A percentile compares a stretch with the other conserved stretches of the same genome.
These are phyloP conservation scores for Plotosus lineatus DNA, from an alignment of 2,113 vertebrate genomes.

Conservation along the genomic window DNA sequence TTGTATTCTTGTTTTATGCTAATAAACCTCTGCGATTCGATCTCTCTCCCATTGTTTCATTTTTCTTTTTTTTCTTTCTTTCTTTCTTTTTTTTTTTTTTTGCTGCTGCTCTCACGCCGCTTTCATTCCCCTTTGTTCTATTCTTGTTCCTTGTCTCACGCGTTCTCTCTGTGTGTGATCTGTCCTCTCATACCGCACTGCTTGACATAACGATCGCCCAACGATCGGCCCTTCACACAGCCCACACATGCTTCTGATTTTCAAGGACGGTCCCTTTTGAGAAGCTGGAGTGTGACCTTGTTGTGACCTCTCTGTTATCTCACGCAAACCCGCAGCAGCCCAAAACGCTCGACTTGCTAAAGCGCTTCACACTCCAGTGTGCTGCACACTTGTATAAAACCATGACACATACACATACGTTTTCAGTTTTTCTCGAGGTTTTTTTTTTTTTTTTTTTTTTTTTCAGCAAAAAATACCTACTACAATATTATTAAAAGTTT, in stretches of 20 bases:
- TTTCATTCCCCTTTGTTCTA: slow-evolving; percentile 6
- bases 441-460: not conserved
- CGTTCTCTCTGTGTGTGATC: not conserved
- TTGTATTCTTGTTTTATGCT: not conserved
- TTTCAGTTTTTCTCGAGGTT: not conserved
- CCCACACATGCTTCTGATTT: not conserved
- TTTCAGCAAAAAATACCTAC: not conserved
- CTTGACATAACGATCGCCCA: not conserved
- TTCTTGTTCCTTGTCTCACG: not conserved
- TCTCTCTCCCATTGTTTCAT: not conserved
- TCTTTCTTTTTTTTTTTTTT: not conserved
- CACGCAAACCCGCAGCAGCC: not conserved
- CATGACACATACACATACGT: not conserved
- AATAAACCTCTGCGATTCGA: not conserved
- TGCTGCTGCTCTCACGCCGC: not conserved
- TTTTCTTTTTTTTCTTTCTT: not conserved
- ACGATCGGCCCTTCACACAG: not conserved
- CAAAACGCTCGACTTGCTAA: not conserved
- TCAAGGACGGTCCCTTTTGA: not conserved
- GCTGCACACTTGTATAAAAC: not conserved
- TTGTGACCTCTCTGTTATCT: not conserved
- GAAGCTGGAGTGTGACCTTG: not conserved
- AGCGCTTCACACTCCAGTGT: not conserved
- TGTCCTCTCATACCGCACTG: not conserved
- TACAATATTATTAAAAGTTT: too few relatives aligned